Conservation (phyloP, 64 coral and sea anemone species). For the Acropora yongei region DNA sequence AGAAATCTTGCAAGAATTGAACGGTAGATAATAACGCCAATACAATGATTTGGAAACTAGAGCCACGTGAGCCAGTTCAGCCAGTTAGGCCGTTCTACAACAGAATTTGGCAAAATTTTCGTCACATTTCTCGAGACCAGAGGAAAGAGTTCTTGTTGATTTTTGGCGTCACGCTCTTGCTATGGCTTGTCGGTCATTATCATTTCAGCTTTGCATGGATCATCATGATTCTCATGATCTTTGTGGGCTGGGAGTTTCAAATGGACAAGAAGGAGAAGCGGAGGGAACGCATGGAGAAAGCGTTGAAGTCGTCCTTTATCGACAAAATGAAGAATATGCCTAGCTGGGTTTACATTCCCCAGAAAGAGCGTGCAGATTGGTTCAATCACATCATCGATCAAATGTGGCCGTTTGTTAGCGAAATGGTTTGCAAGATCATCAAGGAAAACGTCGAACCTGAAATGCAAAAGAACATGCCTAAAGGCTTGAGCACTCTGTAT, state of each 20-base stretch:
- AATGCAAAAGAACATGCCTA: slow-evolving; percentile 89
- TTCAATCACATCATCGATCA: slow-evolving; percentile 74
- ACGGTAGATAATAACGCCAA: no score
- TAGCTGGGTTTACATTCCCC: slow-evolving; percentile 82
- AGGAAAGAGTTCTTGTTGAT: slow-evolving; percentile 37
- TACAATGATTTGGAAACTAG: slow-evolving; percentile 6
- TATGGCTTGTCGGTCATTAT: slow-evolving; percentile 74
- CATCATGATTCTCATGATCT: slow-evolving; percentile 73
- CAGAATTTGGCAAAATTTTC: slow-evolving; percentile 55
- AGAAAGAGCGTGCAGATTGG: slow-evolving; percentile 85
- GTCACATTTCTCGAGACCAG: slow-evolving; percentile 51
- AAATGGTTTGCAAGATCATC: slow-evolving; percentile 73
- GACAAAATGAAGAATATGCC: slow-evolving; percentile 74
- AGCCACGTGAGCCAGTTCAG: neutral
- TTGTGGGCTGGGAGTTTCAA: slow-evolving; percentile 81
- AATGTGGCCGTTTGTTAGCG: slow-evolving; percentile 86
- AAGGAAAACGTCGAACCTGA: slow-evolving; percentile 83
- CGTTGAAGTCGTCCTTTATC: slow-evolving; percentile 63
- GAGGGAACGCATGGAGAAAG: slow-evolving; percentile 61
- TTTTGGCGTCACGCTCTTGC: slow-evolving; percentile 42
- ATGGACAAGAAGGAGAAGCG: slow-evolving; percentile 62
- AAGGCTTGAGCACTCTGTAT: slow-evolving; percentile 75
- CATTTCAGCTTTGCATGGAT: slow-evolving; percentile 94
- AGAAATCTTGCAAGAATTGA: neutral
- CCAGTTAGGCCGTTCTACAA: slow-evolving; percentile 36